Base-by-base conservation (phyloP, 1,140 invertebrate genomes). In the Thaumetopoea pityocampa region DNA sequence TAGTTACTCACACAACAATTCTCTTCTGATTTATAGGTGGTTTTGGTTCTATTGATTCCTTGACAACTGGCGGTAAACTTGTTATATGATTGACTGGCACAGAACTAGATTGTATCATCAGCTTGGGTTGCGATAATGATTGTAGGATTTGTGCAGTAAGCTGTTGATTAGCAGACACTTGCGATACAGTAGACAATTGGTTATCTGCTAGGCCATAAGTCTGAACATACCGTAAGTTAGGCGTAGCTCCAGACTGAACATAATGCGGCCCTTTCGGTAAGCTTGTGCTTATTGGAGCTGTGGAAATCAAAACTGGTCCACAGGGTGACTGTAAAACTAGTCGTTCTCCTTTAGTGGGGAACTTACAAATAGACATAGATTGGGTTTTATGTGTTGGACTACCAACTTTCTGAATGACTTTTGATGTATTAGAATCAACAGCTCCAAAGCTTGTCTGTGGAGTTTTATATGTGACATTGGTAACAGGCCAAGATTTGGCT, bases 61-160 rank as follows among this genome's bases (percentile, higher is more conserved):
- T 73, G 16, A 28, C 33, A 7, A 63, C 16, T 27, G 49, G 50
- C 1, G 53, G 33, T 32, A 54, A 14, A 28, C 61, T 50, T 20
- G 48, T 34, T 17, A 64, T 30, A 37, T 68, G 66, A 43, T 64
- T 63, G 7, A 67, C 18, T 18, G 65, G 48, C 10, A 61, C 56
- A 2, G 70, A 66, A 36, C 54, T 64, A 19, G 68, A 45, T 32
- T 73, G 67, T 24, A 81, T 35, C 64, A 81, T 68, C 9, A 80
- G 35, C 37, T 86, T 85, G 1, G 82, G 78, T 41, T 85, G 77
- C 17, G 79, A 76, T 11, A 86, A 45, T 6, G 82, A 85, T 27
- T 86, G 81, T 28, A 86, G 48, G 45, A 86, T 86, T 58, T 86
- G 81, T 16, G 81, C 85, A 29, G 85, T 86, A 5, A 85, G 51